Percentiles rank a stretch among this genome's conserved stretches.
These are phyloP conservation scores for Clarias macrocephalus DNA, from an alignment of 2,113 vertebrate genomes.

Conservation along the genomic window DNA sequence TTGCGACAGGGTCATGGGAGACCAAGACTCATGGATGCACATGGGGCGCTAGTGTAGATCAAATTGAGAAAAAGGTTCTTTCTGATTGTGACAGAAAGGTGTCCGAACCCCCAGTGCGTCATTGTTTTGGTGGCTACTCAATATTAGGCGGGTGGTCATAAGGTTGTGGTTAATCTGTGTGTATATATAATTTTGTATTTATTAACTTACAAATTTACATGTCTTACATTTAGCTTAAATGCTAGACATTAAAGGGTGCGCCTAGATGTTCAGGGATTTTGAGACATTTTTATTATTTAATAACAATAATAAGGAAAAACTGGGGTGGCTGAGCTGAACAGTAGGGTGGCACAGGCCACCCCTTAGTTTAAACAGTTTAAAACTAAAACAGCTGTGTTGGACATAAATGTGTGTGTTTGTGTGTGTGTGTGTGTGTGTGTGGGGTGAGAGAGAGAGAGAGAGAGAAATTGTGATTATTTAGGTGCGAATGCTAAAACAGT, in stretches of 20 bases:
- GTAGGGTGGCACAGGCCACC: neutral
- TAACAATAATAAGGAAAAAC: neutral
- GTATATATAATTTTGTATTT: neutral
- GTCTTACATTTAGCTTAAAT: too few relatives aligned
- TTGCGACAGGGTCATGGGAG: too few relatives aligned
- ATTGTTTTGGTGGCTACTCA: too few relatives aligned
- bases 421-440: neutral
- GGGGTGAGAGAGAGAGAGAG: neutral
- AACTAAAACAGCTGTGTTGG: neutral
- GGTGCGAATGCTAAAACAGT: slow-evolving; percentile 38
- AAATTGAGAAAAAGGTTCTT: too few relatives aligned
- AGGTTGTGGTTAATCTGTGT: too few relatives aligned
- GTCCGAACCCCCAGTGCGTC: too few relatives aligned
- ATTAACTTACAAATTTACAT: neutral
- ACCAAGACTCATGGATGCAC: too few relatives aligned
- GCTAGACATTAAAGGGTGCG: neutral
- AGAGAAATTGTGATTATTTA: neutral
- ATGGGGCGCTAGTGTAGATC: too few relatives aligned
- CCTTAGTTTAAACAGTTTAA: neutral
- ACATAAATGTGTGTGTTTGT: too few relatives aligned
- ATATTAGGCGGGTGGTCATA: too few relatives aligned
- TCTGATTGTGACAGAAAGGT: too few relatives aligned
- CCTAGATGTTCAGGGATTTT: neutral
- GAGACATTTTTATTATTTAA: neutral
- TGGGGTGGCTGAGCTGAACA: neutral